A percentile compares a stretch with the other conserved stretches of the same genome.
Conservation (phyloP, 2,113 vertebrate genomes). For the Mionectes macconnelli region DNA sequence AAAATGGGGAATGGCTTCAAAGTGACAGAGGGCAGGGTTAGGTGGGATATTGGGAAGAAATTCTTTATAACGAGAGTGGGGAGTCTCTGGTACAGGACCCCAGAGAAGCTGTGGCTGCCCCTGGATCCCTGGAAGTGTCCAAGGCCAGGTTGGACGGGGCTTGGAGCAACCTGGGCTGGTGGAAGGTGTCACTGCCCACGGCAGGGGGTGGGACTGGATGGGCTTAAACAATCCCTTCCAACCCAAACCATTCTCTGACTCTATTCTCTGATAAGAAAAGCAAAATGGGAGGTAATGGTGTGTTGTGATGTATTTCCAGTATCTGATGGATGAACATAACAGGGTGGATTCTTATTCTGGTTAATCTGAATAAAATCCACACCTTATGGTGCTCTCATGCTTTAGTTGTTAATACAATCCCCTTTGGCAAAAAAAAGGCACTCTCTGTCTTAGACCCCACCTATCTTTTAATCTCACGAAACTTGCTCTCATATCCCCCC, state of each 20-base stretch:
- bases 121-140: not conserved
- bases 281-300: not conserved
- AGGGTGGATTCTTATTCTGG: not conserved
- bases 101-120: not conserved
- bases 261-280: not conserved
- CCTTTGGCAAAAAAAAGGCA: not conserved
- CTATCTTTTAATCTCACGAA: not conserved
- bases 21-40: not conserved
- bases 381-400: not conserved
- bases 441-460: not conserved
- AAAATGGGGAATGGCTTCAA: not conserved
- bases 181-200: not conserved
- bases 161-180: not conserved
- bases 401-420: not conserved
- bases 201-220: not conserved
- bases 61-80: not conserved
- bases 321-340: not conserved
- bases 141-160: not conserved
- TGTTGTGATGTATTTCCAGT: not conserved
- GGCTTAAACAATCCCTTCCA: not conserved
- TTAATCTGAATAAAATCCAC: not conserved
- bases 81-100: not conserved
- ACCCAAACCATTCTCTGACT: not conserved
- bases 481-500: not conserved
- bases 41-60: not conserved